Base-by-base conservation (phyloP, 1,140 invertebrate genomes). In the Bombus vancouverensis region DNA sequence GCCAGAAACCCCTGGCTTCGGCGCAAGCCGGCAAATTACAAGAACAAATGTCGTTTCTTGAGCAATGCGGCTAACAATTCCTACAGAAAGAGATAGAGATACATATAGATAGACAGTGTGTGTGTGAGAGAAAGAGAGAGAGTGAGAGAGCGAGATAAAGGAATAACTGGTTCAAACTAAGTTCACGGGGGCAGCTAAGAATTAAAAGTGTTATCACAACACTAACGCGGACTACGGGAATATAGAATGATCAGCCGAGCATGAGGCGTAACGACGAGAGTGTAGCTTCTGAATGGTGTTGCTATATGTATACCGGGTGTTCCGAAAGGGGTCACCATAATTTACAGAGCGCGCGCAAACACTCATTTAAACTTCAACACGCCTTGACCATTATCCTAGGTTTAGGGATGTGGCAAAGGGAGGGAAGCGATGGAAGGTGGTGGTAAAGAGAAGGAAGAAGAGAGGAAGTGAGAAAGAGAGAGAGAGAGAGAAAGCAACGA, bases 351-450 rank as follows among this genome's bases (percentile, higher is more conserved):
- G 87, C 90, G 88, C 88, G 62, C 86, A 90, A 90, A 93, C 91
- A 91, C 86, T 92, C 92, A 88, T 93, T 93, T 92, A 92, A 93
- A 93, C 91, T 93, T 92, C 85, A 77, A 83, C 86, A 72, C 44
- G 59, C 28, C 77, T 81, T 73, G 66, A 71, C 80, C 77, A 88
- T 88, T 88, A 90, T 90, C 78, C 77, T 47, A n/a, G 79, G 65
- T 71, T 75, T 85, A 81, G 66, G 73, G 79, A 37, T 47, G 57
- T 53, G 34, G 22, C 13, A 25, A 28, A 34, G 5, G 65, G 72
- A 68, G 57, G 39, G 74, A 22, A 66, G 62, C 79, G 79, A 76
- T 44, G 81, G 44, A 84, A 39, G 47, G 34, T 34, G 37, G 1
- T 6, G 25, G 65, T 8, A 22, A 68, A 84, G 83, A 87, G 87